Conservation (phyloP, 2,888 invertebrate genomes). For the Nowickia ferox region DNA sequence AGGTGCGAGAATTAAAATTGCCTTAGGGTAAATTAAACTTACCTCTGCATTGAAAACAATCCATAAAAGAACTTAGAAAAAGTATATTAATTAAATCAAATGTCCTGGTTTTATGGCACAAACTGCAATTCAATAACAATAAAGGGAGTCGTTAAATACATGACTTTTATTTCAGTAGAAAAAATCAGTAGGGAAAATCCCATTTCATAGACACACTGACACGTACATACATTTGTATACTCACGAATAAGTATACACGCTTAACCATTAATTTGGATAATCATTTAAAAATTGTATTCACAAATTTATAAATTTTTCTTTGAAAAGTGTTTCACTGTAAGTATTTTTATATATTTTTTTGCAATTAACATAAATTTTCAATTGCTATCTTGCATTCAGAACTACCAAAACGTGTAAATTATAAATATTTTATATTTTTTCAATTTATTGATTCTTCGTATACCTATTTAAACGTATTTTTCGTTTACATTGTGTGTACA, state of each 20-base stretch:
- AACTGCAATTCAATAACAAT: constrained; percentile 61
- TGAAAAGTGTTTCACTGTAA: neutral
- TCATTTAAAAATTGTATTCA: neutral
- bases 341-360: neutral
- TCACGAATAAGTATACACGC: neutral
- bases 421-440: neutral
- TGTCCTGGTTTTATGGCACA: constrained; percentile 62
- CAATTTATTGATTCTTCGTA: constrained; percentile 55
- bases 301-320: neutral
- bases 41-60: constrained; percentile 58
- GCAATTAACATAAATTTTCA: neutral
- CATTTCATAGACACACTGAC: neutral
- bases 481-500: neutral
- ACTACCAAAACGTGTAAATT: neutral
- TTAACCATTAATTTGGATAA: constrained; percentile 4
- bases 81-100: constrained; percentile 61
- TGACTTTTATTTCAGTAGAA: constrained; percentile 18
- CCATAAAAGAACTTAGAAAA: constrained; percentile 48
- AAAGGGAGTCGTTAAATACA: constrained; percentile 59
- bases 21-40: constrained; percentile 38
- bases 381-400: neutral
- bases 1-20: neutral
- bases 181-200: constrained; percentile 13
- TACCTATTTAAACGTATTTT: constrained; percentile 23
- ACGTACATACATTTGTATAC: neutral